A percentile compares a stretch with the other conserved stretches of the same genome.
Conservation (phyloP, 2,113 vertebrate genomes). For the Dermatemys mawii region DNA sequence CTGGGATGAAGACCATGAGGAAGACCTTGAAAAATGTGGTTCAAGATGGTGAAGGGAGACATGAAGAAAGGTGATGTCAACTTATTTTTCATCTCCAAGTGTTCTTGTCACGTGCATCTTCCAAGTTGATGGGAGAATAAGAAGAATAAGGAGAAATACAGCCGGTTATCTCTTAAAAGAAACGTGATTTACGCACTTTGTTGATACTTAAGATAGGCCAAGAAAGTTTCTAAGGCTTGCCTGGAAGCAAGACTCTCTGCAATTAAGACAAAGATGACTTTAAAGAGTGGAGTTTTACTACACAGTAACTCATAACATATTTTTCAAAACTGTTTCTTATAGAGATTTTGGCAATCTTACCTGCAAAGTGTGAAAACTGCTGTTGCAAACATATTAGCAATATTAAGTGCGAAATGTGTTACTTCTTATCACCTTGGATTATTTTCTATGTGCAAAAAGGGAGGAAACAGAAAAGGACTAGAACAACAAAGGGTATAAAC, state of each 20-base stretch:
- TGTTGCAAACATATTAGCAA: no score
- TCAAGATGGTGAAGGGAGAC: background rate
- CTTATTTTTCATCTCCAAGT: background rate
- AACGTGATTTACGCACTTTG: background rate
- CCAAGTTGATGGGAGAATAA: background rate
- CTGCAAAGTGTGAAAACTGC: background rate
- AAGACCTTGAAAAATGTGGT: background rate
- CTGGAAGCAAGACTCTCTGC: background rate
- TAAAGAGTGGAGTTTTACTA: background rate
- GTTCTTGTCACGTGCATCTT: background rate
- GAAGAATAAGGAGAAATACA: background rate
- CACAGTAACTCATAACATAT: background rate
- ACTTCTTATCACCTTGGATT: background rate
- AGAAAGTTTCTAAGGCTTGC: background rate
- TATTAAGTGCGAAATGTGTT: background rate
- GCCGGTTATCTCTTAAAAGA: slow-evolving; percentile 1
- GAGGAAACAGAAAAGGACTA: background rate
- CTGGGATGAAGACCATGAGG: background rate
- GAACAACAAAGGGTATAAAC: background rate
- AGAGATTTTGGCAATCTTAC: background rate
- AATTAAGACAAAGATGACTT: background rate
- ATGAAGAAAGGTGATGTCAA: background rate
- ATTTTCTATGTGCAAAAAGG: background rate
- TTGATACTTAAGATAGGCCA: background rate
- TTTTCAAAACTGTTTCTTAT: background rate